A percentile compares a stretch with the other conserved stretches of the same genome.
These are phyloP conservation scores for Ctenomys sociabilis DNA, from an alignment of 2,113 vertebrate species.

Conservation along the genomic window DNA sequence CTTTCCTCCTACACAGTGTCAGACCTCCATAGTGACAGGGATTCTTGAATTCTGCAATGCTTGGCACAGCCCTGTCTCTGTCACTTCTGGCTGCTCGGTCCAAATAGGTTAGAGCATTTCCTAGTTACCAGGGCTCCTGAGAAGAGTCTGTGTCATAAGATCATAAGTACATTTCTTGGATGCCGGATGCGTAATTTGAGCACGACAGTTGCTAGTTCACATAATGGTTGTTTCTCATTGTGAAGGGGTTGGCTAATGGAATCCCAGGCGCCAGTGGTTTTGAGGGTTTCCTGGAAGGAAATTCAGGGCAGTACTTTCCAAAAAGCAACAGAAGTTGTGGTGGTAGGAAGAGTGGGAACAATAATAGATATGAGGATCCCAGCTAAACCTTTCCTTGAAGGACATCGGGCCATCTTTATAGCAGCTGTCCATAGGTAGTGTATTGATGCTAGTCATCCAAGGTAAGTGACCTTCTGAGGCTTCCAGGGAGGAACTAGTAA, in stretches of 20 bases:
- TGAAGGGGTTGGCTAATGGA: background rate
- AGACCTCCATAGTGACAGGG: background rate
- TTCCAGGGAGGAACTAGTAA: background rate
- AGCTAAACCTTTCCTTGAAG: background rate
- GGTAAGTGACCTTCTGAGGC: background rate
- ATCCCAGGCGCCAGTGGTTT: background rate
- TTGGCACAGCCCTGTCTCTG: background rate
- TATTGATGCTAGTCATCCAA: background rate
- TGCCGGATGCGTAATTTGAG: background rate
- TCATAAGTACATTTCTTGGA: background rate
- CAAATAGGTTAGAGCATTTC: background rate
- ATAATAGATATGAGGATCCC: background rate
- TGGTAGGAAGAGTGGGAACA: background rate
- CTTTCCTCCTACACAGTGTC: background rate
- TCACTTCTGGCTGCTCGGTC: too few relatives aligned
- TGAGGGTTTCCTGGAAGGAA: background rate
- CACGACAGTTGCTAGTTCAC: background rate
- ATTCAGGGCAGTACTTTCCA: background rate
- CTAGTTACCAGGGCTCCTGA: background rate
- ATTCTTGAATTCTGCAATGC: background rate
- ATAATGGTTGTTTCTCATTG: background rate
- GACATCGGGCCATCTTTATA: background rate
- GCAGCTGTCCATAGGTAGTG: background rate
- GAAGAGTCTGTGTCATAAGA: background rate
- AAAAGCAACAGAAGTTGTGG: background rate